phyloP scores from a whole-genome alignment of 2,888 invertebrate genomes.

The Dascillus cervinus region DNA sequence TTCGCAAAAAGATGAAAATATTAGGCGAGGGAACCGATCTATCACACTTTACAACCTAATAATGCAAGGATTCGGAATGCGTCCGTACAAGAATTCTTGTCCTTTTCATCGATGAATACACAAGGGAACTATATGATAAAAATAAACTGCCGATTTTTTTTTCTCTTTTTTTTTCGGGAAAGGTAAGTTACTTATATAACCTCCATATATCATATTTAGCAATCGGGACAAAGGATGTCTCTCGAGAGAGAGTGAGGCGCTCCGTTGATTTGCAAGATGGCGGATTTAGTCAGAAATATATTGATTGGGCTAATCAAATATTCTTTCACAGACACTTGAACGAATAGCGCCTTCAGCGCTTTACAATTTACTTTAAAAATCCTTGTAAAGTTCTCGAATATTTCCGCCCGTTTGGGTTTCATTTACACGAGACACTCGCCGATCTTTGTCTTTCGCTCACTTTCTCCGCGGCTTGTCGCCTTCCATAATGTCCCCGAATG shows the following conservation, averaged over 20 bases:
- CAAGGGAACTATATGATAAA: conserved; percentile 23
- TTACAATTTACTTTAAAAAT: conserved; percentile 25
- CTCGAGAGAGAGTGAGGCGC: conserved; percentile 14
- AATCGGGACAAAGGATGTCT: conserved; percentile 20
- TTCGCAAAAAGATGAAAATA: too few species aligned
- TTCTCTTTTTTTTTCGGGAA: too few species aligned
- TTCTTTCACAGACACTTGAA: conserved; percentile 18
- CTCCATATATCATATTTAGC: conserved; percentile 22
- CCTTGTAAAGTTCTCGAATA: conserved; percentile 23
- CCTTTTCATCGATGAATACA: conserved; percentile 16
- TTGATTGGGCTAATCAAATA: conserved; percentile 30
- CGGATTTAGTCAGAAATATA: conserved; percentile 22
- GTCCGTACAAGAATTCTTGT: conserved; percentile 18
- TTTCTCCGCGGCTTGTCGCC: too few species aligned
- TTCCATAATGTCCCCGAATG: too few species aligned
- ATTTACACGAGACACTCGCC: too few species aligned
- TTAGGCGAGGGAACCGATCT: too few species aligned
- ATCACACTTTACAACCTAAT: conserved; percentile 14
- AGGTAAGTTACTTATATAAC: conserved; percentile 21
- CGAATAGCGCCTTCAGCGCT: conserved; percentile 20
- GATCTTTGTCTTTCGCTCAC: too few species aligned
- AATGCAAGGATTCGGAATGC: conserved; percentile 16
- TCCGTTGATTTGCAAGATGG: conserved; percentile 15
- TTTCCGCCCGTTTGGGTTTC: conserved; percentile 28
- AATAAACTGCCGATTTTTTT: conserved; percentile 23